Conservation (phyloP, 2,113 vertebrate genomes). For the Merops nubicus region DNA sequence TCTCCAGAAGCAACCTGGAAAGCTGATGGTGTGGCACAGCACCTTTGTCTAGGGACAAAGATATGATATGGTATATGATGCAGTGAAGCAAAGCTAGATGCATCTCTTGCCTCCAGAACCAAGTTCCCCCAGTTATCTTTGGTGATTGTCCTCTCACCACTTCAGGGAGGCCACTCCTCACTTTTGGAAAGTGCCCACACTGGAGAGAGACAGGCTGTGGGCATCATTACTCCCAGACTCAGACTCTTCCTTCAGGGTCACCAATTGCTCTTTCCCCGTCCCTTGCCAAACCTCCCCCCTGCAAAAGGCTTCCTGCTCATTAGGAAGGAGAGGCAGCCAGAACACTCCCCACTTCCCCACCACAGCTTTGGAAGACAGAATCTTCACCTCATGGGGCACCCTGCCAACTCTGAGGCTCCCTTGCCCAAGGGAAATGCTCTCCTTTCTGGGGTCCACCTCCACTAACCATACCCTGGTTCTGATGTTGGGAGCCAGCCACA, state of each 20-base stretch:
- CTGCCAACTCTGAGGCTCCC: fast-evolving
- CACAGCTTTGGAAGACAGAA: not conserved
- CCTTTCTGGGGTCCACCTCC: not conserved
- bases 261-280: not conserved
- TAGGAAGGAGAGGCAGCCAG: not conserved
- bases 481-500: not conserved
- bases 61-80: not conserved
- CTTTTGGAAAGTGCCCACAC: not conserved
- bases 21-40: not conserved
- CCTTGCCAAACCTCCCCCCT: not conserved
- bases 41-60: not conserved
- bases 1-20: not conserved
- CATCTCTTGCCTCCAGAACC: not conserved
- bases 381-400: not conserved
- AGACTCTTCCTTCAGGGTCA: not conserved
- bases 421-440: not conserved
- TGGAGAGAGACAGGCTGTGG: not conserved
- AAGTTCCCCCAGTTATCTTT: not conserved
- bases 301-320: not conserved
- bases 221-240: not conserved
- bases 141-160: not conserved
- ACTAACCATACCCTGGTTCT: not conserved
- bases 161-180: not conserved
- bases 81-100: not conserved
- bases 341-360: not conserved